Conservation (phyloP, 53 echinoderm and acorn worm species). For the Crossaster papposus region DNA sequence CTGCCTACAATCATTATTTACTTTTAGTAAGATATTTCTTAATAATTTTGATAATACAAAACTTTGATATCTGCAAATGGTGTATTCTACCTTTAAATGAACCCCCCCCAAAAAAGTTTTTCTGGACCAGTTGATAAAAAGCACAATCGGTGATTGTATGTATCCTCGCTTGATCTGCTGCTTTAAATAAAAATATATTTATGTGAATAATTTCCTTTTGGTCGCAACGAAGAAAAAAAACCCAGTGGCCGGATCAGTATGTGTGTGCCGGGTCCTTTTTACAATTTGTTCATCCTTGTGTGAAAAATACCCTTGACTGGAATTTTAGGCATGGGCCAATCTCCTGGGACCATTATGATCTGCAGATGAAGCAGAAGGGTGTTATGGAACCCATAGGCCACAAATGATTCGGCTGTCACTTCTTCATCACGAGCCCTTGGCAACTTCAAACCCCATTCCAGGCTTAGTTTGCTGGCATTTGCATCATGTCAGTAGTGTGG, state of each 20-base stretch:
- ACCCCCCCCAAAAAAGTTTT: not conserved
- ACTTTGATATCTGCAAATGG: no score
- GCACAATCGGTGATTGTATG: not conserved
- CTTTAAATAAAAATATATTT: not conserved
- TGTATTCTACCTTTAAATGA: not conserved
- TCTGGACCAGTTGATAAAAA: not conserved
- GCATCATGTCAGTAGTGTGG: constrained; percentile 47
- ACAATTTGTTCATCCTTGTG: constrained; percentile 53
- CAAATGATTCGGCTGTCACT: not conserved
- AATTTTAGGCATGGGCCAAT: constrained; percentile 41
- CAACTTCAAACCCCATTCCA: constrained; percentile 16
- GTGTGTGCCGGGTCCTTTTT: not conserved
- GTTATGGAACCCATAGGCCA: not conserved
- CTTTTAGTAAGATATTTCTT: no score
- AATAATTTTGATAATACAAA: no score
- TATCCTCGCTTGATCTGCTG: not conserved
- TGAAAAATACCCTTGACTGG: constrained; percentile 55
- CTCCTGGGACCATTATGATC: constrained; percentile 54
- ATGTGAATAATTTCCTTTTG: not conserved
- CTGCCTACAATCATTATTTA: no score
- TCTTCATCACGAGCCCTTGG: constrained; percentile 24
- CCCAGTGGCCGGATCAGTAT: constrained; percentile 5
- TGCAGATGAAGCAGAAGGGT: constrained; percentile 45
- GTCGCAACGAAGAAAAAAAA: not conserved
- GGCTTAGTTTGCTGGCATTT: constrained; percentile 6